A percentile compares a stretch with the other conserved stretches of the same genome.
Conservation (phyloP, 2,888 invertebrate genomes). For the Acrobasis repandana region DNA sequence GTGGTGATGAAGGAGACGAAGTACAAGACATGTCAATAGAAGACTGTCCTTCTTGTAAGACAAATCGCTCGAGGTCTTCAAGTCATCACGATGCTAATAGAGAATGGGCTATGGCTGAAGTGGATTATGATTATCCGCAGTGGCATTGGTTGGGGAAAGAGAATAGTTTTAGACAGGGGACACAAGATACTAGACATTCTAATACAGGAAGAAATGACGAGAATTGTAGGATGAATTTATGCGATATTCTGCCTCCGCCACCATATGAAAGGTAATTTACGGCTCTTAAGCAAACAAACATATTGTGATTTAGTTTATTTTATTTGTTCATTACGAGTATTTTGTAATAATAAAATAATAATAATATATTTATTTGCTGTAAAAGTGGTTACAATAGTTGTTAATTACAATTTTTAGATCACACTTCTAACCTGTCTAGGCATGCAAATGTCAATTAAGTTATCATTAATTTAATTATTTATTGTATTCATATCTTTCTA, state of each 20-base stretch:
- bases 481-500: no score
- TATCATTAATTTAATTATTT: no score
- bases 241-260: slow-evolving; percentile 73
- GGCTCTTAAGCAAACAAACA: no score
- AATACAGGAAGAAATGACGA: slow-evolving; percentile 65
- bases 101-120: slow-evolving; percentile 75
- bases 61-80: slow-evolving; percentile 71
- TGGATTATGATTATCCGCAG: slow-evolving; percentile 77
- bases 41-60: slow-evolving; percentile 76
- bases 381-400: no score
- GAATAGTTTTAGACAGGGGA: slow-evolving; percentile 70
- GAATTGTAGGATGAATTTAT: slow-evolving; percentile 76
- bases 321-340: no score
- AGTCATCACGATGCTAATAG: slow-evolving; percentile 72
- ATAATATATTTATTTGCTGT: no score
- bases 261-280: slow-evolving; percentile 72
- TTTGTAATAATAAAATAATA: no score
- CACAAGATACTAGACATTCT: slow-evolving; percentile 59
- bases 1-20: slow-evolving; percentile 70
- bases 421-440: no score
- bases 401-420: no score
- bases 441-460: no score
- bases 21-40: slow-evolving; percentile 72
- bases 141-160: slow-evolving; percentile 78
- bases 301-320: no score